These are phyloP conservation scores for Adela reaumurella DNA, from an alignment of 2,888 invertebrate species.

Conservation along the genomic window DNA sequence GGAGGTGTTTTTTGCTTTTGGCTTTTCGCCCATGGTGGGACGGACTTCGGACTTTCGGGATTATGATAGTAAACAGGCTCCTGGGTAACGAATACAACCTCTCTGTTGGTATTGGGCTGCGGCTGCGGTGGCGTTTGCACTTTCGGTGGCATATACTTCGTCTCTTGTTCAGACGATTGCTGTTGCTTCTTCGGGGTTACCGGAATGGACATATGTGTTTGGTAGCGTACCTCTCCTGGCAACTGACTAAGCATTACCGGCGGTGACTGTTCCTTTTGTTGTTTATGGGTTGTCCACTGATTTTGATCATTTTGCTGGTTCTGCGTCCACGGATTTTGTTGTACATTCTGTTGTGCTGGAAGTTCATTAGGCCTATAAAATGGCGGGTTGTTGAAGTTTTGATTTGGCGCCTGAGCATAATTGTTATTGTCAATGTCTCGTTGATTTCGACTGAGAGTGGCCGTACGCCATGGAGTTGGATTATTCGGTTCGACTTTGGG, in stretches of 20 bases:
- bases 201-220: conserved; percentile 48
- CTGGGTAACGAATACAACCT: conserved; percentile 42
- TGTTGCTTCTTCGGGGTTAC: conserved; percentile 36
- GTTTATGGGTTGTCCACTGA: too few relatives aligned
- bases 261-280: conserved; percentile 4
- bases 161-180: neutral
- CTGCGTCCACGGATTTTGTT: neutral
- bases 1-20: conserved; percentile 50
- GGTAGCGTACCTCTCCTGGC: conserved; percentile 35
- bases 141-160: neutral
- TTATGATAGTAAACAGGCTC: conserved; percentile 40
- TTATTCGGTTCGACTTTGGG: conserved; percentile 22
- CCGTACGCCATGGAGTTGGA: conserved; percentile 38
- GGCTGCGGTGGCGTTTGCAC: neutral
- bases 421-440: conserved; percentile 26
- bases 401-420: conserved; percentile 16
- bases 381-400: neutral
- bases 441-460: conserved; percentile 32
- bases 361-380: neutral
- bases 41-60: conserved; percentile 42
- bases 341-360: neutral
- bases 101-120: conserved; percentile 26
- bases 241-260: conserved; percentile 20
- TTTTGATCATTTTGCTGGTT: neutral
- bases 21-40: conserved; percentile 46